phyloP scores from a whole-genome alignment of 1,140 invertebrate species.

The Kradibia gibbosae region DNA sequence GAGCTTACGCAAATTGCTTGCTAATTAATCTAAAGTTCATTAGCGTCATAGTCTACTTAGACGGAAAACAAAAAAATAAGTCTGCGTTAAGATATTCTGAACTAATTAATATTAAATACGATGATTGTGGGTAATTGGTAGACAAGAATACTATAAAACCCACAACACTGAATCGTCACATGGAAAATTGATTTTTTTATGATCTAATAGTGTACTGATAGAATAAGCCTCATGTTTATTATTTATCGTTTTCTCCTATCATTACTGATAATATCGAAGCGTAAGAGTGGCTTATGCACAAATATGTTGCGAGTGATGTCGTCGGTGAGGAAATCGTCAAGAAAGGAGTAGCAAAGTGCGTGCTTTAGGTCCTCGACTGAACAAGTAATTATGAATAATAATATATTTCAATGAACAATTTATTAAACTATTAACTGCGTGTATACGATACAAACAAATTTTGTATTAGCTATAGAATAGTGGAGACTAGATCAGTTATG shows the following conservation, averaged over 20 bases:
- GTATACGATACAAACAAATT: neutral
- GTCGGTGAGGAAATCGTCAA: neutral
- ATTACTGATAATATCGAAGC: neutral
- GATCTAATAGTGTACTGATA: neutral
- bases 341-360: neutral
- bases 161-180: neutral
- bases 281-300: neutral
- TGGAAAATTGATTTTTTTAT: neutral
- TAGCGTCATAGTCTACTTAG: neutral
- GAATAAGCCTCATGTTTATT: neutral
- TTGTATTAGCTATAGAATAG: neutral
- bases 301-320: neutral
- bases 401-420: neutral
- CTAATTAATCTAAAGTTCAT: neutral
- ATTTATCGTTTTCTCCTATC: neutral
- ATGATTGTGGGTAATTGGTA: neutral
- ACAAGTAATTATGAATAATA: neutral
- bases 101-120: neutral
- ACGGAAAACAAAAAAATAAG: neutral
- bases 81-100: neutral
- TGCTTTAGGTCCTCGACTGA: neutral
- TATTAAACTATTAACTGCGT: neutral
- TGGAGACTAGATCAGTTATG: neutral
- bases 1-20: too few species aligned
- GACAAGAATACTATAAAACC: neutral